Percentiles rank a stretch among this genome's conserved stretches.
Evolutionary conservation across 2,113 vertebrate species (phyloP).

Genomic region (Perccottus glenii): DNA sequence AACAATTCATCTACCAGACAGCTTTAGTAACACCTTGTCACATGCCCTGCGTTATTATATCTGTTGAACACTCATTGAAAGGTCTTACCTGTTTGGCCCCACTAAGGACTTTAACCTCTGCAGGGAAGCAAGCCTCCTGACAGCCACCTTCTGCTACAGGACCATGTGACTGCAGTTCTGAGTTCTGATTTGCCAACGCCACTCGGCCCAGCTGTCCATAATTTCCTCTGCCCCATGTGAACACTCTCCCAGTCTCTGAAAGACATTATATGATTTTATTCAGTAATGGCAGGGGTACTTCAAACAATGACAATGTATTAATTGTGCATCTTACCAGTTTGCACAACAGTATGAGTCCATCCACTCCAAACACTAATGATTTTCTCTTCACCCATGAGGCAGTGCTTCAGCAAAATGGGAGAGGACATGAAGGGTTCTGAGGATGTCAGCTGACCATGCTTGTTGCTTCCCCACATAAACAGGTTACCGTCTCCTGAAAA

Average conservation of each 20-base stretch:
- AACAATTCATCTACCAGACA: constrained; percentile 6
- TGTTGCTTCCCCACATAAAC: constrained; percentile 93
- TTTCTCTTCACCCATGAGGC: constrained; percentile 80
- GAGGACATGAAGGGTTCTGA: constrained; percentile 77
- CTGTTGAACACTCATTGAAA: not conserved
- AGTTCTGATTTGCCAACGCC: constrained; percentile 5
- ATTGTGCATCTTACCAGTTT: constrained; percentile 81
- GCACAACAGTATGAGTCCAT: constrained; percentile 90
- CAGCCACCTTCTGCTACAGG: constrained; percentile 20
- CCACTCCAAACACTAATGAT: constrained; percentile 85
- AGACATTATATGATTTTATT: constrained; percentile 23
- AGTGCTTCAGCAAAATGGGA: constrained; percentile 78
- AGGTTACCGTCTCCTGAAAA: constrained; percentile 81
- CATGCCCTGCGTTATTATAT: not conserved
- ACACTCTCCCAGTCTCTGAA: constrained; percentile 87
- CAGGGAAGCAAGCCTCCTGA: constrained; percentile 58
- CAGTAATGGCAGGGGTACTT: not conserved
- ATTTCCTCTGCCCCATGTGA: constrained; percentile 90
- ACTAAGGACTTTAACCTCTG: constrained; percentile 75
- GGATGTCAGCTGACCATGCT: constrained; percentile 83
- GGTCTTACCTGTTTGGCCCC: constrained; percentile 85
- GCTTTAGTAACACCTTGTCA: not conserved
- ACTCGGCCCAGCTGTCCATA: constrained; percentile 89
- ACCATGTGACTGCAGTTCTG: constrained; percentile 32
- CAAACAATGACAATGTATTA: not conserved